Base-by-base conservation (phyloP, 2,797 vertebrate genomes). In the Phoebastria nigripes region DNA sequence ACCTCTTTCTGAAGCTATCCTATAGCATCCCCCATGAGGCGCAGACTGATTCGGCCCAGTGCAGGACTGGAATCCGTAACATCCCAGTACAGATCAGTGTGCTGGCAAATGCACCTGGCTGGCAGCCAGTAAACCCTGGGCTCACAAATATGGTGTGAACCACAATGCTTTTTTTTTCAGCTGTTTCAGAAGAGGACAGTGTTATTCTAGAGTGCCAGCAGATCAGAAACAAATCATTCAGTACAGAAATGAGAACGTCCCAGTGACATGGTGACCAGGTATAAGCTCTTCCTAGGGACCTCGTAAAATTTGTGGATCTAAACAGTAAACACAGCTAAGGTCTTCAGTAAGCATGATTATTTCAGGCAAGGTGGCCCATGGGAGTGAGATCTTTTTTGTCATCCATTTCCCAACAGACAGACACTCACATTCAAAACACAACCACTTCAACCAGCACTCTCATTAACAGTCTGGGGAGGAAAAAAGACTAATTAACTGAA, bases 401-500 rank as follows among this genome's bases (percentile, higher is more conserved):
- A 88, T 44, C 55, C 22, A 9, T 62, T 84, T 96, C 70, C 42
- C 19, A 17, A 29, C 9, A 62, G 84, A 72, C n/a, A 76, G 35
- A 25, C 51, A 78, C 22, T 56, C 46, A n/a, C 22, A 80, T 76
- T 69, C 39, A 66, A 78, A 91, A 91, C 39, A 63, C 35, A 83
- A 8, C 17, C 24, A 54, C 47, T 1, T 7, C 58, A 88, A 54
- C 26, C 35, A 91, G 35, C 51, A n/a, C 18, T 41, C 47, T 93
- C 76, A 74, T 63, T 82, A 71, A 20, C 52, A 81, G 65, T 63
- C 94, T 71, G 49, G 69, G 44, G 33, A 86, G 49, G 71, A 92
- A 91, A 49, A 91, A 80, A 92, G 65, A 62, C 21, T 78, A 89
- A 93, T 87, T 88, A 94, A 89, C 58, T 84, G 49, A 94, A 91